These are phyloP conservation scores for Hydropsyche betteni DNA, from an alignment of 2,888 invertebrate genomes.

Conservation along the genomic window DNA sequence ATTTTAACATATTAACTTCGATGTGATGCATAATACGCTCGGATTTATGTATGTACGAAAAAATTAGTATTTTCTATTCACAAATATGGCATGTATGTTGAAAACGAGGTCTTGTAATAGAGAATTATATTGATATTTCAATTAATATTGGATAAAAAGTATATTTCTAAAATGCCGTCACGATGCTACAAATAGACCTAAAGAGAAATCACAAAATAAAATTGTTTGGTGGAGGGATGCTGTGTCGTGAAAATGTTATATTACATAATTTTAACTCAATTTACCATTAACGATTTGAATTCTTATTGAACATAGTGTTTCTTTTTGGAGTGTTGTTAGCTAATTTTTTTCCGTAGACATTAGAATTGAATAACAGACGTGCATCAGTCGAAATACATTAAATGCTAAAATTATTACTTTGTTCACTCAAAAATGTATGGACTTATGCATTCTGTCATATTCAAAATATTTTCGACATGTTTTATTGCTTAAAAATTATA, in stretches of 20 bases:
- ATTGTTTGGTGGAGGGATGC: slow-evolving; percentile 50
- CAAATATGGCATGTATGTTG: background rate
- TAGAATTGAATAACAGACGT: slow-evolving; percentile 23
- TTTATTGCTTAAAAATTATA: slow-evolving; percentile 34
- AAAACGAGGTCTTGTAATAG: too few relatives aligned
- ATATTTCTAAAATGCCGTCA: slow-evolving; percentile 10
- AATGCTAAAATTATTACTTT: too few relatives aligned
- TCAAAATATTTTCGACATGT: background rate
- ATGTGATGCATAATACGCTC: slow-evolving; percentile 27
- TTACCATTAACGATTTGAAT: slow-evolving; percentile 42
- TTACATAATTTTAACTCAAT: slow-evolving; percentile 38
- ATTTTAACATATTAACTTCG: slow-evolving; percentile 20
- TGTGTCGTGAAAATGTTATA: slow-evolving; percentile 11
- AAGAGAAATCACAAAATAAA: too few relatives aligned
- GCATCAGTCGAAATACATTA: slow-evolving; percentile 31
- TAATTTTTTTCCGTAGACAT: slow-evolving; percentile 44
- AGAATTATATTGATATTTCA: background rate
- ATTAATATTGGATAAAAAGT: background rate
- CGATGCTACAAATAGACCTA: too few relatives aligned
- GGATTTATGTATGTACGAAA: slow-evolving; percentile 18
- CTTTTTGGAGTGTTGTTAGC: slow-evolving; percentile 49
- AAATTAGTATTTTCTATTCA: slow-evolving; percentile 1
- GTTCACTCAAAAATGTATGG: background rate
- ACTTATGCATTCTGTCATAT: slow-evolving; percentile 30
- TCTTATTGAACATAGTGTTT: slow-evolving; percentile 45